These are phyloP conservation scores for Dendroctonus ponderosae DNA, from an alignment of 1,140 invertebrate genomes.

Conservation along the genomic window DNA sequence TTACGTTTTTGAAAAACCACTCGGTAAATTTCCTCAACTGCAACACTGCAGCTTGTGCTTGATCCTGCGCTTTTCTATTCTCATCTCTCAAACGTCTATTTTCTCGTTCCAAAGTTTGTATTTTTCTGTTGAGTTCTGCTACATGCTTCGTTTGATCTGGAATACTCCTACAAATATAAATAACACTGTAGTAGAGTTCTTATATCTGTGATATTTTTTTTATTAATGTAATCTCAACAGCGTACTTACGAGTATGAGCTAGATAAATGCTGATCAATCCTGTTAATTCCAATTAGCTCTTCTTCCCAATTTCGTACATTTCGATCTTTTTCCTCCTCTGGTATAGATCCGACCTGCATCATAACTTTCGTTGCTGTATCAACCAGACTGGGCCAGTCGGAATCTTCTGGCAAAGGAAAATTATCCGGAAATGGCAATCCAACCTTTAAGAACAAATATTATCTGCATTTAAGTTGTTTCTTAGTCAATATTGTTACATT, in stretches of 20 bases:
- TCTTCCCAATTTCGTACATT: slow-evolving; percentile 38
- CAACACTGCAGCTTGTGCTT: slow-evolving; percentile 83
- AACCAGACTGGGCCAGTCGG: slow-evolving; percentile 76
- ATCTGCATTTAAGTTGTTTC: too few species aligned
- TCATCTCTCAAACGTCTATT: slow-evolving; percentile 77
- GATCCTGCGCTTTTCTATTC: slow-evolving; percentile 82
- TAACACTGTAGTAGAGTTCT: not conserved
- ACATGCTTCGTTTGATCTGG: slow-evolving; percentile 63
- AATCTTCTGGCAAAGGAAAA: slow-evolving; percentile 61
- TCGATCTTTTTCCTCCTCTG: slow-evolving; percentile 34
- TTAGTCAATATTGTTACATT: slow-evolving; percentile 10
- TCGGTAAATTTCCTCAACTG: slow-evolving; percentile 88
- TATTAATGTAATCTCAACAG: slow-evolving; percentile 7
- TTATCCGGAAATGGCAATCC: slow-evolving; percentile 38
- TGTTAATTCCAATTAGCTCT: slow-evolving; percentile 39
- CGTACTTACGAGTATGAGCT: slow-evolving; percentile 49
- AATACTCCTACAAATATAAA: slow-evolving; percentile 43
- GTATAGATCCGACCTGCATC: slow-evolving; percentile 54
- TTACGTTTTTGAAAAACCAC: slow-evolving; percentile 89
- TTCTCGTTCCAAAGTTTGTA: slow-evolving; percentile 67
- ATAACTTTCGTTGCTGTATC: slow-evolving; percentile 74
- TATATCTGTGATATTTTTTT: not conserved
- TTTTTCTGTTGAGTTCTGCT: slow-evolving; percentile 62
- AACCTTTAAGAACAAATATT: slow-evolving; percentile 17
- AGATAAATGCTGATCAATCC: slow-evolving; percentile 42